Percentiles rank a stretch among this genome's conserved stretches.
phyloP scores from a whole-genome alignment of 2,888 invertebrate genomes.

The Rugalucina vietnamica region DNA sequence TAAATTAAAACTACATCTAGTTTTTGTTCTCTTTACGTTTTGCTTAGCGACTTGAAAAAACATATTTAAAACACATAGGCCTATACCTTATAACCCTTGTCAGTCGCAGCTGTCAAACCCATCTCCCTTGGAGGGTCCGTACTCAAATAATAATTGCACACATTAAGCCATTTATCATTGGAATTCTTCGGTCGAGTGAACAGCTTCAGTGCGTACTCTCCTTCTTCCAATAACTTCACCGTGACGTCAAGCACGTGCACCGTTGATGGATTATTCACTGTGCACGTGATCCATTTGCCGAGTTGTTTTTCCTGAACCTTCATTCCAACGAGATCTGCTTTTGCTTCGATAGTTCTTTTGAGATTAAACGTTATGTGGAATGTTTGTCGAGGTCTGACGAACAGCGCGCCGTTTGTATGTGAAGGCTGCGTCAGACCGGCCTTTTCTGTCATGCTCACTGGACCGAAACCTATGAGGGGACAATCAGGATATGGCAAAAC shows the following conservation, averaged over 20 bases:
- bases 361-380: constrained; percentile 57
- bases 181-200: constrained; percentile 30
- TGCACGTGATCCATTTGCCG: constrained; percentile 44
- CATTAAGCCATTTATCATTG: constrained; percentile 36
- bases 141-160: constrained; percentile 59
- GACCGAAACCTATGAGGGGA: constrained; percentile 55
- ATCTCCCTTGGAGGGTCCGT: constrained; percentile 51
- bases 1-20: no score
- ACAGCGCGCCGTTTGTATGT: constrained; percentile 55
- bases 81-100: constrained; percentile 53
- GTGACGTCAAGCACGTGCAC: constrained; percentile 47
- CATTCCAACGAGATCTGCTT: constrained; percentile 36
- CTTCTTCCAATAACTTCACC: constrained; percentile 45
- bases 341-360: constrained; percentile 28
- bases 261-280: constrained; percentile 54
- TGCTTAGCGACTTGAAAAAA: no score
- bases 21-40: no score
- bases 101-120: constrained; percentile 38
- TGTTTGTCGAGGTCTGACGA: constrained; percentile 51
- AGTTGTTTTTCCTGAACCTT: constrained; percentile 31
- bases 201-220: constrained; percentile 55
- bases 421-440: constrained; percentile 51
- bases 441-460: constrained; percentile 49
- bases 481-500: constrained; percentile 49
- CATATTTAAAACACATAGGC: no score